Conservation (phyloP, 2,113 vertebrate species). For the Callipepla californica region DNA sequence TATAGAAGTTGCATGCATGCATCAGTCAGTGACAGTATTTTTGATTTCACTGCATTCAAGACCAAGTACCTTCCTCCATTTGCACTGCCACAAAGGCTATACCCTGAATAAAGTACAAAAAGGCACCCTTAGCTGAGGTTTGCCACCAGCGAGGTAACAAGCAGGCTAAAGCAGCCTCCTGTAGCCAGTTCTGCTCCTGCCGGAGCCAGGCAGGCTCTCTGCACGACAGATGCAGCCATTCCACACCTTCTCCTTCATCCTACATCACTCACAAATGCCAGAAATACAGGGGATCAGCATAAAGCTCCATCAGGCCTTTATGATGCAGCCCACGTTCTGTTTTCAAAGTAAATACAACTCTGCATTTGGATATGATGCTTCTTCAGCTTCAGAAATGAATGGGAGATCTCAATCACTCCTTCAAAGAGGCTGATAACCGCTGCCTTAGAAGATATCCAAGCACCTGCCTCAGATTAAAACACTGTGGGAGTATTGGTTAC, state of each 20-base stretch:
- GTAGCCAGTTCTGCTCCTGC: background rate
- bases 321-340: background rate
- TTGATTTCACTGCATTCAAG: background rate
- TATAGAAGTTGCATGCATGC: background rate
- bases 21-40: background rate
- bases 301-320: background rate
- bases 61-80: background rate
- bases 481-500: background rate
- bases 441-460: background rate
- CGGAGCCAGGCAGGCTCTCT: rapidly evolving
- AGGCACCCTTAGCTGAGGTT: background rate
- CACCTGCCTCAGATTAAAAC: background rate
- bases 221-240: background rate
- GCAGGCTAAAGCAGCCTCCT: background rate
- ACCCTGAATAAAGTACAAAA: background rate
- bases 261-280: background rate
- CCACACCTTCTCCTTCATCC: background rate
- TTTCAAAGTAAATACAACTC: background rate
- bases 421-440: background rate
- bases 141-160: background rate
- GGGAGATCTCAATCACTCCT: background rate
- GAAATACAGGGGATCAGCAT: background rate
- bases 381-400: too few relatives aligned
- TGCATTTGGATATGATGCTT: background rate
- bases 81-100: background rate